Evolutionary conservation across 2,113 vertebrate genomes (phyloP).

Genomic region (Buteo buteo): DNA sequence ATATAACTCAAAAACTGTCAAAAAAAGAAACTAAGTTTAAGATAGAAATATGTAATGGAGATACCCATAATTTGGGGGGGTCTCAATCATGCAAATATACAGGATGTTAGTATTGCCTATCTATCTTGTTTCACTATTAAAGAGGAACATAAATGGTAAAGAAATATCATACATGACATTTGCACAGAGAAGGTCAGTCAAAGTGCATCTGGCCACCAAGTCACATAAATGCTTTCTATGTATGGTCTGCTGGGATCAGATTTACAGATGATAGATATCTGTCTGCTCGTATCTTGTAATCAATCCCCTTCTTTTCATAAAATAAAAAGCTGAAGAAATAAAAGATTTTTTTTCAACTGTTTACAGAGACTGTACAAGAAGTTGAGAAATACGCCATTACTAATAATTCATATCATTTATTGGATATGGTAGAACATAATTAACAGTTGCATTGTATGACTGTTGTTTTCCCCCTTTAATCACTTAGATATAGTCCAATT

Average conservation of each 20-base stretch:
- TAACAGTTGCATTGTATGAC: neutral
- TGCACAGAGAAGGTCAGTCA: neutral
- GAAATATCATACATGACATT: neutral
- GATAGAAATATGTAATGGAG: neutral
- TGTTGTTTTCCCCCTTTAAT: neutral
- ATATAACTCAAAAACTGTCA: neutral
- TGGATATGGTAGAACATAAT: neutral
- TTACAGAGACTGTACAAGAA: neutral
- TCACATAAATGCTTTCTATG: neutral
- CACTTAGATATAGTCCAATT: neutral
- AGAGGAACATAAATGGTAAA: neutral
- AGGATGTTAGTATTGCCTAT: neutral
- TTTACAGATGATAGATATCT: neutral
- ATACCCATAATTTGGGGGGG: accelerated
- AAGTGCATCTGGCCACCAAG: neutral
- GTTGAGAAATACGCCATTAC: neutral
- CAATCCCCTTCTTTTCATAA: neutral
- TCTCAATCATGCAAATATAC: neutral
- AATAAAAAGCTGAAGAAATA: neutral
- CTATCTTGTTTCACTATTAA: neutral
- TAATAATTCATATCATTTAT: neutral
- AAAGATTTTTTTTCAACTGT: accelerated
- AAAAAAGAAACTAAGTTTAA: neutral
- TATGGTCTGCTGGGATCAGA: neutral
- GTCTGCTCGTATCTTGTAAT: neutral